Conservation (phyloP, 2,797 vertebrate species). For the Acipenser oxyrinchus region DNA sequence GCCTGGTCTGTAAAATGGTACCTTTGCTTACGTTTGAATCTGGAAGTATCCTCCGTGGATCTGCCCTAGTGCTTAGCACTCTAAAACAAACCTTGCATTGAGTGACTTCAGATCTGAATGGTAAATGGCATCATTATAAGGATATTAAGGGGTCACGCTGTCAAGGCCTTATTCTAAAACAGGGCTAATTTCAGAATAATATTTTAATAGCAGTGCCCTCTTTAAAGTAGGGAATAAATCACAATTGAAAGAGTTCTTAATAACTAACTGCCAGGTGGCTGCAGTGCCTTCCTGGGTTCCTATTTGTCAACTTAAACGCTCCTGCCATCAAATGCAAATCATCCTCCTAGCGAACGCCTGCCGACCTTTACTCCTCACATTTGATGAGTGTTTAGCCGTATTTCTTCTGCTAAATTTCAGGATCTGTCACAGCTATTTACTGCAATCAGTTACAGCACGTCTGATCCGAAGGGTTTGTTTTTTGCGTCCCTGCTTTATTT, state of each 20-base stretch:
- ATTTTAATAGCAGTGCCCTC: conserved; percentile 90
- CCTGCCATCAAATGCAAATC: conserved; percentile 80
- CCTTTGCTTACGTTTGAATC: too few relatives aligned
- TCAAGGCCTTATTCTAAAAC: conserved; percentile 86
- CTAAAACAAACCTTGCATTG: conserved; percentile 12
- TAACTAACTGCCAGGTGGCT: conserved; percentile 93
- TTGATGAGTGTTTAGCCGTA: conserved; percentile 38
- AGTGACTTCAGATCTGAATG: conserved; percentile 77
- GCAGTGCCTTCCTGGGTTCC: conserved; percentile 76
- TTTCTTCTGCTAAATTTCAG: conserved; percentile 13
- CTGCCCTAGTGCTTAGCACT: too few relatives aligned
- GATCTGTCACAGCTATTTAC: conserved; percentile 10
- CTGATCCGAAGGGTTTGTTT: too few relatives aligned
- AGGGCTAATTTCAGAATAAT: conserved; percentile 96
- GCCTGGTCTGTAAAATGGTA: too few relatives aligned
- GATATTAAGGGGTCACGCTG: conserved; percentile 98
- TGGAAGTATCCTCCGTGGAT: too few relatives aligned
- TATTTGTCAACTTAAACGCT: conserved; percentile 96
- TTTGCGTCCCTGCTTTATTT: too few relatives aligned
- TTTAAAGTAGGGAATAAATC: conserved; percentile 91
- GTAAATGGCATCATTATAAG: conserved; percentile 99
- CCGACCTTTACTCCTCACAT: conserved; percentile 32
- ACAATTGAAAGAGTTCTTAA: conserved; percentile 94
- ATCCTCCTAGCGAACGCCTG: conserved; percentile 33
- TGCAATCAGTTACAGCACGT: too few relatives aligned